Percentiles rank a stretch among this genome's conserved stretches.
These are phyloP conservation scores for Ibycter americanus DNA, from an alignment of 2,797 vertebrate species.

Conservation along the genomic window DNA sequence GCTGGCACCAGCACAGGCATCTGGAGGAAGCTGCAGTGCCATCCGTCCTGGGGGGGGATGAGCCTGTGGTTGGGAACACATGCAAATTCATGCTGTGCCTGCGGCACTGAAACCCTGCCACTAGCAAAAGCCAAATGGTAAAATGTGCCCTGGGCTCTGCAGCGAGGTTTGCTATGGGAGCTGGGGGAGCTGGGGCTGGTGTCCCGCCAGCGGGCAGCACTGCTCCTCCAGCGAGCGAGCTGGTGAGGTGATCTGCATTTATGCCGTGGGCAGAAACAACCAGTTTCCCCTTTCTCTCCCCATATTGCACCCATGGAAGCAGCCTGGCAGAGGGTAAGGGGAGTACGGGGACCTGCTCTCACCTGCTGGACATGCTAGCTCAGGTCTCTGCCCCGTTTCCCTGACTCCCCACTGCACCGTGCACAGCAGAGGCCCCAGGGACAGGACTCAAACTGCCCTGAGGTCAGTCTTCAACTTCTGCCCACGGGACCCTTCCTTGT, in stretches of 20 bases:
- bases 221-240: not conserved
- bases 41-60: not conserved
- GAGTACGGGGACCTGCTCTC: rapidly evolving
- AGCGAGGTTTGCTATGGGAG: not conserved
- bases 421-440: not conserved
- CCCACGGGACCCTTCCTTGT: not conserved
- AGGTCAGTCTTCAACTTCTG: not conserved
- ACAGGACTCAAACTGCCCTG: not conserved
- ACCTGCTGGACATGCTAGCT: rapidly evolving
- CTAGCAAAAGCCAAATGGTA: not conserved
- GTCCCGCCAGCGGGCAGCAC: rapidly evolving
- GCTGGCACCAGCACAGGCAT: not conserved
- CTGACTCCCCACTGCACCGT: rapidly evolving
- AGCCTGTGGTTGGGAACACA: rapidly evolving
- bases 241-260: not conserved
- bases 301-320: rapidly evolving
- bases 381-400: not conserved
- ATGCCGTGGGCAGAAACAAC: not conserved
- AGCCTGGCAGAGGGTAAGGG: not conserved
- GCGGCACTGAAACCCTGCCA: not conserved
- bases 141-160: not conserved
- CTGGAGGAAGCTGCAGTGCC: rapidly evolving
- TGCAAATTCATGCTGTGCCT: rapidly evolving
- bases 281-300: not conserved
- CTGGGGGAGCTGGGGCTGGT: rapidly evolving